phyloP scores from a whole-genome alignment of 2,888 invertebrate genomes.

The Sturmia bella region DNA sequence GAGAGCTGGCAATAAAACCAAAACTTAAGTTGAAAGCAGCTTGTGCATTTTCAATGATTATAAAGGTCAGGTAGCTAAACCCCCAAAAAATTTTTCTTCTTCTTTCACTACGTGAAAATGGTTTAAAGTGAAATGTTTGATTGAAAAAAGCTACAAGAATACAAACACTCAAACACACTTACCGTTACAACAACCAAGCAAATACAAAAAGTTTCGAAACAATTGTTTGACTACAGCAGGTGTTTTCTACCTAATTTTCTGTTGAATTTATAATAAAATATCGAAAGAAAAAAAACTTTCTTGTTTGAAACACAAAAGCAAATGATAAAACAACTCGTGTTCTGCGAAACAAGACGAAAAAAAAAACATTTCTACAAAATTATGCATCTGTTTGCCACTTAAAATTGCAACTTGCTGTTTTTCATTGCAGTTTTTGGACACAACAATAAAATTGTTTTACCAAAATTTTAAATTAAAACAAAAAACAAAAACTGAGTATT shows the following conservation, averaged over 20 bases:
- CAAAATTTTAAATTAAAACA: constrained; percentile 20
- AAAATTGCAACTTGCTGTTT: constrained; percentile 49
- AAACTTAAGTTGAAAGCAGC: not conserved
- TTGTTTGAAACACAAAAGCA: constrained; percentile 45
- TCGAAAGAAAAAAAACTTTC: constrained; percentile 33
- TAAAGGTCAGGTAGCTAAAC: no score
- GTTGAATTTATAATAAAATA: constrained; percentile 52
- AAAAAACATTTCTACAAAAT: constrained; percentile 12
- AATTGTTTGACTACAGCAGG: constrained; percentile 61
- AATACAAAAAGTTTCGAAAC: constrained; percentile 59
- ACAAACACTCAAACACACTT: constrained; percentile 20
- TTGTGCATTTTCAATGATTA: not conserved
- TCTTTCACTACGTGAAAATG: constrained; percentile 1
- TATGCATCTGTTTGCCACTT: constrained; percentile 42
- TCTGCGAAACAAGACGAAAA: constrained; percentile 29
- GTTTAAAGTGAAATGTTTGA: constrained; percentile 21
- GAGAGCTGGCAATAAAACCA: no score
- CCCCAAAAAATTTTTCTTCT: no score
- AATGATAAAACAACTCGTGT: constrained; percentile 58
- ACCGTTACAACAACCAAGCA: no score
- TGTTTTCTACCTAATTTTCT: constrained; percentile 60
- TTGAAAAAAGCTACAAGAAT: constrained; percentile 45
- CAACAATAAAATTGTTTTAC: constrained; percentile 50
- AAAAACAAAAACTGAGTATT: not conserved
- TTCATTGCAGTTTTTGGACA: constrained; percentile 43